Conservation (phyloP, 2,797 vertebrate genomes). For the Acridotheres tristis region DNA sequence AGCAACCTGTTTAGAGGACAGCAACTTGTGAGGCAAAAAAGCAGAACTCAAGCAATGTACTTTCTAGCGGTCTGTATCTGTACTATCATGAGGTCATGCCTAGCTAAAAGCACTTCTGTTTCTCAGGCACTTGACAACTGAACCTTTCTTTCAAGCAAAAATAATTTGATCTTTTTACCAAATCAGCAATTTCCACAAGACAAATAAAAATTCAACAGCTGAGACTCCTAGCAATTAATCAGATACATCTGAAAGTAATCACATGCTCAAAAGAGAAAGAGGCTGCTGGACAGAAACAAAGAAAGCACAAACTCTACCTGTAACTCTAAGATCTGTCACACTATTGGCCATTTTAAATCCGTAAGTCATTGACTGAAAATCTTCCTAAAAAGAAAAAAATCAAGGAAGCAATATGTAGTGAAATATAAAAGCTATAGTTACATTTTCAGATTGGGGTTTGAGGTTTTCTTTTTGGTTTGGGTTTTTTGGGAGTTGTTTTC, state of each 20-base stretch:
- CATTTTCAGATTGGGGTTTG: background rate
- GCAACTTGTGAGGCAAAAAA: background rate
- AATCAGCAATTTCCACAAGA: background rate
- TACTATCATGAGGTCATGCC: background rate
- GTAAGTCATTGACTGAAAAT: slow-evolving; percentile 99
- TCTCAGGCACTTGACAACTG: background rate
- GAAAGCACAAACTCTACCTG: slow-evolving; percentile 79
- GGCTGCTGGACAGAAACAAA: background rate
- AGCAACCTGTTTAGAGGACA: background rate
- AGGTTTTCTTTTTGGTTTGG: background rate
- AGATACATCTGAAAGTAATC: background rate
- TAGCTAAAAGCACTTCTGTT: background rate
- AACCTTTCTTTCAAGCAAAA: background rate
- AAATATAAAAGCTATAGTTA: background rate
- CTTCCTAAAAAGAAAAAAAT: slow-evolving; percentile 82
- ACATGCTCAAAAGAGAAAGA: background rate
- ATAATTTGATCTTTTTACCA: background rate
- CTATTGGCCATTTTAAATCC: slow-evolving; percentile 99
- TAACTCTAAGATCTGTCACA: slow-evolving; percentile 96
- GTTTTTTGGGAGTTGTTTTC: background rate
- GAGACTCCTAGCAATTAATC: background rate
- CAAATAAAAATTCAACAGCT: background rate
- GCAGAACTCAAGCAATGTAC: background rate
- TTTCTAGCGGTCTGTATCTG: background rate
- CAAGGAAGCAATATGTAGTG: background rate